A percentile compares a stretch with the other conserved stretches of the same genome.
Evolutionary conservation across 2,113 vertebrate genomes (phyloP).

Genomic region (Hiodon tergisus): DNA sequence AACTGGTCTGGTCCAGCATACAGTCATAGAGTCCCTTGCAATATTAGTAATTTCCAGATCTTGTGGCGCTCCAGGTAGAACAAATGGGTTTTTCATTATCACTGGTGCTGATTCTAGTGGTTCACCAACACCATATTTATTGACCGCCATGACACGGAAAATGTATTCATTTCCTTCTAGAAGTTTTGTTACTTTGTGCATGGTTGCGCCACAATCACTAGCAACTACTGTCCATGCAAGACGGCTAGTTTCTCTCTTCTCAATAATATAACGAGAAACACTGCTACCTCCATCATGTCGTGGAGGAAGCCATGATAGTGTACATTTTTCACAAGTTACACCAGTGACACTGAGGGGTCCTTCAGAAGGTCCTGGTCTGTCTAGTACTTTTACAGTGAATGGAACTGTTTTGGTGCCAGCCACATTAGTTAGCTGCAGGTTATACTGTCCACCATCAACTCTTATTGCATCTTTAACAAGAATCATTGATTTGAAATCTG

Average conservation of each 20-base stretch:
- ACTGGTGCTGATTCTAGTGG: slow-evolving; percentile 88
- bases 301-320: slow-evolving; percentile 86
- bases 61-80: slow-evolving; percentile 78
- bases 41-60: slow-evolving; percentile 82
- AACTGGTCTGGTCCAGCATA: slow-evolving; percentile 89
- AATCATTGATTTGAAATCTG: slow-evolving; percentile 79
- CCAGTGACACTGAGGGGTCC: slow-evolving; percentile 82
- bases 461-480: slow-evolving; percentile 85
- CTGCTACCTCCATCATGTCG: slow-evolving; percentile 90
- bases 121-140: slow-evolving; percentile 93
- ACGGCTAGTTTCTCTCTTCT: slow-evolving; percentile 93
- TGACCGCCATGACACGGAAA: slow-evolving; percentile 94
- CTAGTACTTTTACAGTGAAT: slow-evolving; percentile 86
- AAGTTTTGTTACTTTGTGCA: slow-evolving; percentile 89
- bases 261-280: slow-evolving; percentile 87
- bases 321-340: slow-evolving; percentile 86
- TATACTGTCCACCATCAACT: slow-evolving; percentile 87
- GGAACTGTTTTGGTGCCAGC: slow-evolving; percentile 84
- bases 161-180: slow-evolving; percentile 95
- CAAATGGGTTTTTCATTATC: slow-evolving; percentile 86
- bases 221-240: slow-evolving; percentile 93
- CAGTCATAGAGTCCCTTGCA: slow-evolving; percentile 95
- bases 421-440: slow-evolving; percentile 84
- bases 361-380: slow-evolving; percentile 92
- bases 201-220: slow-evolving; percentile 82